phyloP scores from a whole-genome alignment of 2,888 invertebrate genomes.

The Scaptomyza polygonia region DNA sequence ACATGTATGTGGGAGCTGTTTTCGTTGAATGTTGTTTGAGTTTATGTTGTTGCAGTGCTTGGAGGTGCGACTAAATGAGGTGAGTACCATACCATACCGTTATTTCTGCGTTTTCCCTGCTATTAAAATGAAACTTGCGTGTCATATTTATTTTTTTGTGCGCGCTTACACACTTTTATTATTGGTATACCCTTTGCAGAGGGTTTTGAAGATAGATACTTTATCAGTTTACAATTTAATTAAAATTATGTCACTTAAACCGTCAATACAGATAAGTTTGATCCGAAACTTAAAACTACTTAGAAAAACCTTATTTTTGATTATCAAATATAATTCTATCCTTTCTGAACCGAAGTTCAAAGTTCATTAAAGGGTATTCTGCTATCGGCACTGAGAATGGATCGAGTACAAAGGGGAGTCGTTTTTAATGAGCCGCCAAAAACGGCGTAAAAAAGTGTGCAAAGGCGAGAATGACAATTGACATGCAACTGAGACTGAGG shows the following conservation, averaged over 20 bases:
- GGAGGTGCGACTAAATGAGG: constrained; percentile 54
- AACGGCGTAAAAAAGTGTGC: constrained; percentile 41
- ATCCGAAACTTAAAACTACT: no score
- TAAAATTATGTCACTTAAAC: no score
- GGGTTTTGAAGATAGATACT: no score
- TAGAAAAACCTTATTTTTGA: no score
- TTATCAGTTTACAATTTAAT: no score
- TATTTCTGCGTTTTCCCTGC: not conserved
- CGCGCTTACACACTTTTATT: constrained; percentile 15
- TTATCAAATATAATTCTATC: no score
- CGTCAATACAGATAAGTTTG: no score
- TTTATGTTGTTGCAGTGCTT: constrained; percentile 21
- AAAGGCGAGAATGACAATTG: constrained; percentile 64
- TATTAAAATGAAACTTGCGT: constrained; percentile 33
- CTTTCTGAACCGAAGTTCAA: no score
- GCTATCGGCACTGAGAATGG: not conserved
- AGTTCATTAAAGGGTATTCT: not conserved
- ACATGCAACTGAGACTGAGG: constrained; percentile 61
- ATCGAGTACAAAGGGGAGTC: not conserved
- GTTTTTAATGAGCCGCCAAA: constrained; percentile 50
- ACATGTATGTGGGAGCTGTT: constrained; percentile 20
- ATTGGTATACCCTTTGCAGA: not conserved
- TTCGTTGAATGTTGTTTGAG: constrained; percentile 1
- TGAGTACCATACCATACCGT: constrained; percentile 15
- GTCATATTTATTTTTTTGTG: constrained; percentile 19